phyloP scores from a whole-genome alignment of 2,888 invertebrate species.

The Omphaloscelis lunosa region DNA sequence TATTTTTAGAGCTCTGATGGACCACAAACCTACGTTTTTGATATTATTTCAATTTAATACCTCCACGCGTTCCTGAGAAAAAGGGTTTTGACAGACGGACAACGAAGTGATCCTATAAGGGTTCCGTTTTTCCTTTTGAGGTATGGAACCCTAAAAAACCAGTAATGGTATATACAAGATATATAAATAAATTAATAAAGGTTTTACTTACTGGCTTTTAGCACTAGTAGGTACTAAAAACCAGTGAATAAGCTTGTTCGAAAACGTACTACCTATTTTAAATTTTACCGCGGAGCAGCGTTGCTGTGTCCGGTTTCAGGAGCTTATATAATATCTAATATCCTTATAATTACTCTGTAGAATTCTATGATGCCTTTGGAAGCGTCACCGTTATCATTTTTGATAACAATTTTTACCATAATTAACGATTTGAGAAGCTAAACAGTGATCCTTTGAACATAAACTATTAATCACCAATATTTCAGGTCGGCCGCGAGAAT shows the following conservation, averaged over 20 bases:
- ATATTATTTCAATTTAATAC: too few species aligned
- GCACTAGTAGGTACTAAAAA: too few species aligned
- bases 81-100: too few species aligned
- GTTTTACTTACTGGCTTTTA: not conserved
- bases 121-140: too few species aligned
- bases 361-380: not conserved
- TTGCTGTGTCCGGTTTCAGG: not conserved
- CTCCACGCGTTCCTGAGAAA: too few species aligned
- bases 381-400: not conserved
- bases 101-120: too few species aligned
- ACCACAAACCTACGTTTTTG: too few species aligned
- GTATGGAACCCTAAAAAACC: too few species aligned
- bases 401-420: not conserved
- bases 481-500: slow-evolving; percentile 93
- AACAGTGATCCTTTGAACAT: not conserved
- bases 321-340: not conserved
- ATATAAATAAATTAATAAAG: too few species aligned
- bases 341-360: not conserved
- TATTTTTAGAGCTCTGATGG: too few species aligned
- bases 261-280: not conserved
- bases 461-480: not conserved
- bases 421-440: not conserved
- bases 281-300: not conserved
- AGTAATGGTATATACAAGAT: too few species aligned
- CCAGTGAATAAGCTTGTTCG: too few species aligned